Evolutionary conservation across 2,113 vertebrate species (phyloP).

Genomic region (Forbesichthys agassizii): DNA sequence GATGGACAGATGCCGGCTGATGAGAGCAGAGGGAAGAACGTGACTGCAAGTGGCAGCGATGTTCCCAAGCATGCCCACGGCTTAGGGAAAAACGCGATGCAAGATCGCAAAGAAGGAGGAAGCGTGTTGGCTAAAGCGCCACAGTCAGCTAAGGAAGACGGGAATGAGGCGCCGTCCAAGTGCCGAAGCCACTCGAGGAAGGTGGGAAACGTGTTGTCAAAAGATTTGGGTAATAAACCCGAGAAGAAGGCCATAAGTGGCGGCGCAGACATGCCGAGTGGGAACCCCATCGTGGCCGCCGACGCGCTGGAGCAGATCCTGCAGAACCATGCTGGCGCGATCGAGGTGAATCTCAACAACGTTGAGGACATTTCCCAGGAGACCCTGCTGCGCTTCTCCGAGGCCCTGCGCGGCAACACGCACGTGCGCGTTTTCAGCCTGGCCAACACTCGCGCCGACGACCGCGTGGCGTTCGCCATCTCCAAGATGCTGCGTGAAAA

Average conservation of each 20-base stretch:
- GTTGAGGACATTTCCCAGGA: slow-evolving; percentile 86
- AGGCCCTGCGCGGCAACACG: slow-evolving; percentile 83
- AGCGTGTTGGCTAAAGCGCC: slow-evolving; percentile 14
- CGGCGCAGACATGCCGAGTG: slow-evolving; percentile 70
- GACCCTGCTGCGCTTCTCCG: slow-evolving; percentile 80
- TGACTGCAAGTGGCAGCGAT: slow-evolving; percentile 75
- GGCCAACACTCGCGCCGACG: slow-evolving; percentile 86
- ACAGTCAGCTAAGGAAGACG: slow-evolving; percentile 54
- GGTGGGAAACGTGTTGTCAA: slow-evolving; percentile 61
- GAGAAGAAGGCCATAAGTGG: slow-evolving; percentile 38
- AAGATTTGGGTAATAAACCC: slow-evolving; percentile 59
- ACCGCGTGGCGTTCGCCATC: slow-evolving; percentile 81
- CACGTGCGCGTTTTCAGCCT: slow-evolving; percentile 82
- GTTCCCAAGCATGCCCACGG: slow-evolving; percentile 72
- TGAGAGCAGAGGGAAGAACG: slow-evolving; percentile 77
- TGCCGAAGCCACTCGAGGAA: slow-evolving; percentile 45
- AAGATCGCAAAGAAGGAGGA: slow-evolving; percentile 37
- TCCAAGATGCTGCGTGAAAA: slow-evolving; percentile 85
- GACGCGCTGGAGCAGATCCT: slow-evolving; percentile 82
- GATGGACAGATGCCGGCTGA: slow-evolving; percentile 74
- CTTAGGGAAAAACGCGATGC: slow-evolving; percentile 63
- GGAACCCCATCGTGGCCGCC: slow-evolving; percentile 83
- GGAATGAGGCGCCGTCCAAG: slow-evolving; percentile 30
- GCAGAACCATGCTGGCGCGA: slow-evolving; percentile 75
- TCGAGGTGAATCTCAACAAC: slow-evolving; percentile 88